A percentile compares a stretch with the other conserved stretches of the same genome.
phyloP scores from a whole-genome alignment of 2,888 invertebrate species.

The Drosophila percnosoma region DNA sequence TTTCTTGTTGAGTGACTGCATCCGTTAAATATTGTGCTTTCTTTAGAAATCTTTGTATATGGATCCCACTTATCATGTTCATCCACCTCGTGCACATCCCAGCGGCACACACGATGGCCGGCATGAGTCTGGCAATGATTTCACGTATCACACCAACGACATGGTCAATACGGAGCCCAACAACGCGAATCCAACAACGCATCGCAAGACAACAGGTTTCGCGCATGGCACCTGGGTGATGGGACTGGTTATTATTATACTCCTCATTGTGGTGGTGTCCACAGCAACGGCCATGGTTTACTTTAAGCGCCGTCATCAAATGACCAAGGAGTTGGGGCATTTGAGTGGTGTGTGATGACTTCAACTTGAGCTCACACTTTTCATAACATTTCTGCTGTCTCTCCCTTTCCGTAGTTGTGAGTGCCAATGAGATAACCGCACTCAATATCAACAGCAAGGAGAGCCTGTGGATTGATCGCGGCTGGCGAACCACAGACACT shows the following conservation, averaged over 20 bases:
- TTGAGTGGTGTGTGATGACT: slow-evolving; percentile 86
- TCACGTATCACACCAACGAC: slow-evolving; percentile 77
- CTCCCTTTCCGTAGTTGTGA: slow-evolving; percentile 80
- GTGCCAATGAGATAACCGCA: slow-evolving; percentile 85
- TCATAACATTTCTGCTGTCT: neutral
- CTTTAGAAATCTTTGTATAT: slow-evolving; percentile 83
- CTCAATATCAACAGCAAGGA: slow-evolving; percentile 87
- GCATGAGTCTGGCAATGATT: slow-evolving; percentile 66
- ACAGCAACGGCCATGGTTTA: slow-evolving; percentile 83
- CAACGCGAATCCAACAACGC: slow-evolving; percentile 81
- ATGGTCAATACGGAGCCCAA: slow-evolving; percentile 77
- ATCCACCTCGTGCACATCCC: slow-evolving; percentile 85
- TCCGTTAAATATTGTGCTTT: neutral
- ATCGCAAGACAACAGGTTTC: slow-evolving; percentile 83
- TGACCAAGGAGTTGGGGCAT: slow-evolving; percentile 87
- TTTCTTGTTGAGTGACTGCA: fast-evolving
- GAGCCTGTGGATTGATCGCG: slow-evolving; percentile 89
- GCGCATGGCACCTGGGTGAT: slow-evolving; percentile 85
- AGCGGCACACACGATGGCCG: slow-evolving; percentile 84
- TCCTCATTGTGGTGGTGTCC: slow-evolving; percentile 82
- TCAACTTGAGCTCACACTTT: neutral
- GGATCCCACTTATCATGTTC: slow-evolving; percentile 84
- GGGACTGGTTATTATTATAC: slow-evolving; percentile 83
- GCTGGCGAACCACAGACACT: slow-evolving; percentile 88
- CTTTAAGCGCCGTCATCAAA: slow-evolving; percentile 84